Percentiles rank a stretch among this genome's conserved stretches.
Evolutionary conservation across 2,113 vertebrate genomes (phyloP).

Genomic region (Varanus komodoensis): DNA sequence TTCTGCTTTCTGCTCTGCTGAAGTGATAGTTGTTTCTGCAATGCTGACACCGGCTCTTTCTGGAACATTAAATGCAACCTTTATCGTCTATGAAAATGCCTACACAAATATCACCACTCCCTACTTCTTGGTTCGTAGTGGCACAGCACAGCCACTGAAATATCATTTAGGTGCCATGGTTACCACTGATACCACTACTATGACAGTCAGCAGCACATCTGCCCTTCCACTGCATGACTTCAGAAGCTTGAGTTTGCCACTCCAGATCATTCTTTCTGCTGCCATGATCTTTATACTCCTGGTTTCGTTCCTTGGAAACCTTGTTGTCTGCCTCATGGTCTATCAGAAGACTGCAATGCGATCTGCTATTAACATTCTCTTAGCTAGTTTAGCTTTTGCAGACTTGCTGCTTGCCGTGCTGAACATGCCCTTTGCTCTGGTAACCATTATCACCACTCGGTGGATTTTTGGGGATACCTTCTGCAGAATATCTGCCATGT

Average conservation of each 20-base stretch:
- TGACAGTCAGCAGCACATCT: conserved; percentile 71
- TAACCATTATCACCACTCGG: conserved; percentile 88
- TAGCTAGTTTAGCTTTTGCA: conserved; percentile 95
- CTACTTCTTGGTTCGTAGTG: conserved; percentile 72
- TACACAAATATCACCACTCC: conserved; percentile 80
- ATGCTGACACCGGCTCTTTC: conserved; percentile 75
- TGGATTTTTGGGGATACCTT: conserved; percentile 95
- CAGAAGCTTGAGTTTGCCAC: conserved; percentile 84
- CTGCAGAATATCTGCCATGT: conserved; percentile 94
- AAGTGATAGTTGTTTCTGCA: conserved; percentile 86
- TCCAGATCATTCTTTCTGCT: conserved; percentile 91
- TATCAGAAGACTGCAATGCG: conserved; percentile 98
- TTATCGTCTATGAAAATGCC: conserved; percentile 81
- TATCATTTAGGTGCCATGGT: conserved; percentile 71
- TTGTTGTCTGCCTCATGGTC: conserved; percentile 98
- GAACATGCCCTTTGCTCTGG: conserved; percentile 95
- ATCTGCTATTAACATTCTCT: conserved; percentile 97
- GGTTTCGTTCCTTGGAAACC: conserved; percentile 92
- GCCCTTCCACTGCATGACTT: conserved; percentile 68
- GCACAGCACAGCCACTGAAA: conserved; percentile 70
- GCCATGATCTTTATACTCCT: conserved; percentile 89
- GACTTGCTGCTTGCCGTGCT: conserved; percentile 95
- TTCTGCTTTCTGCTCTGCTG: conserved; percentile 50
- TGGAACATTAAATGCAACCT: conserved; percentile 78
- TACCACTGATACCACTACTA: conserved; percentile 71